Evolutionary conservation across 2,113 vertebrate genomes (phyloP).

Genomic region (Acrocephalus arundinaceus): DNA sequence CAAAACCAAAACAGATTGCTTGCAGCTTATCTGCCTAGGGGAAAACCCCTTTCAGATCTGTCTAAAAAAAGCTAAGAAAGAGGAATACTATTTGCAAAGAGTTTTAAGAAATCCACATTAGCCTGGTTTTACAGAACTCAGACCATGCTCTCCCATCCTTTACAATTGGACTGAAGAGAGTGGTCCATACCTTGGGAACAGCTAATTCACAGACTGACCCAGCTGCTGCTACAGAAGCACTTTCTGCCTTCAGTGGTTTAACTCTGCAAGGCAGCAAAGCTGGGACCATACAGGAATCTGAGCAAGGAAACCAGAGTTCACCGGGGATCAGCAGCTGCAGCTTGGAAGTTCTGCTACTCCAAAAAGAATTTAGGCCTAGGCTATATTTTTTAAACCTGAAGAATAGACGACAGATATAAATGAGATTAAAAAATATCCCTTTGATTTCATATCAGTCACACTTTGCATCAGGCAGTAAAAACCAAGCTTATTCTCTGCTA

Average conservation of each 20-base stretch:
- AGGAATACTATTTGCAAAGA: neutral
- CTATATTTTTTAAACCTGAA: neutral
- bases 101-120: neutral
- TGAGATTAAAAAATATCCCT: neutral
- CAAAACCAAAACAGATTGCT: neutral
- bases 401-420: neutral
- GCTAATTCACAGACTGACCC: neutral
- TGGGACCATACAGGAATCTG: neutral
- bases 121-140: neutral
- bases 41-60: neutral
- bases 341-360: neutral
- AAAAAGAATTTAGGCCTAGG: neutral
- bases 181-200: neutral
- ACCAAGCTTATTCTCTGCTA: neutral
- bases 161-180: fast-evolving
- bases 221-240: neutral
- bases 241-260: neutral
- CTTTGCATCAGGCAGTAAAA: neutral
- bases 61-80: neutral
- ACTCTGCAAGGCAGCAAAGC: neutral
- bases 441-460: neutral
- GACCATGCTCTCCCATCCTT: neutral
- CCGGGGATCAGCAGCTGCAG: neutral
- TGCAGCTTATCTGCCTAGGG: neutral
- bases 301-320: neutral